These are phyloP conservation scores for Actinernus sp. DNA, from an alignment of 92 coral and sea anemone genomes.

Conservation along the genomic window DNA sequence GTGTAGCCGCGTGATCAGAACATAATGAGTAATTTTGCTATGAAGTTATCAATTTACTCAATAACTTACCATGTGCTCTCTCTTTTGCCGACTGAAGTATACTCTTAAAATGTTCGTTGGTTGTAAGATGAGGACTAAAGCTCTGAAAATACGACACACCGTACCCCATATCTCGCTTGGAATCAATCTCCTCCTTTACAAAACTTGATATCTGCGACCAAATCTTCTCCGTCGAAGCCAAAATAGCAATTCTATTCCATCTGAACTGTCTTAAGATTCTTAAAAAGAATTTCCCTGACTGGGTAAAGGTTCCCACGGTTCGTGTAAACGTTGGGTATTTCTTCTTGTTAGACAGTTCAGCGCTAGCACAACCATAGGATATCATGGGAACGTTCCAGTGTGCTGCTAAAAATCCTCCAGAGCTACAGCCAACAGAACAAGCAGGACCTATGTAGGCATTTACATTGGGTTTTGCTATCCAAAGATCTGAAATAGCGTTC, in stretches of 20 bases:
- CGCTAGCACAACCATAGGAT: constrained; percentile 76
- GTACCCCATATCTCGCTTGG: neutral
- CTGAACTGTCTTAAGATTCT: constrained; percentile 50
- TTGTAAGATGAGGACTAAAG: constrained; percentile 8
- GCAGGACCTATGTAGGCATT: constrained; percentile 76
- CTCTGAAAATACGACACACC: constrained; percentile 25
- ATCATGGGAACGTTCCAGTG: constrained; percentile 85
- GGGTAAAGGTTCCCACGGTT: constrained; percentile 67
- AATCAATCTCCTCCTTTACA: constrained; percentile 61
- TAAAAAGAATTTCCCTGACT: constrained; percentile 59
- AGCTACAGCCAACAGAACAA: constrained; percentile 77
- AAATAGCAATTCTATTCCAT: constrained; percentile 75
- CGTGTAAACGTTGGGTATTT: constrained; percentile 78
- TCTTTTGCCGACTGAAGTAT: neutral
- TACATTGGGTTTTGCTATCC: constrained; percentile 33
- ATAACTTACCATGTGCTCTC: neutral
- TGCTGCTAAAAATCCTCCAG: constrained; percentile 72
- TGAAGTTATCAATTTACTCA: too few relatives aligned
- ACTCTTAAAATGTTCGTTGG: neutral
- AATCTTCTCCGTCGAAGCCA: constrained; percentile 73
- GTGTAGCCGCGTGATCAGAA: too few relatives aligned
- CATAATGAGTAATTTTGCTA: too few relatives aligned
- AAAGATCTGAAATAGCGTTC: constrained; percentile 52
- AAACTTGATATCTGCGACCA: constrained; percentile 76
- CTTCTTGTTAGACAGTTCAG: constrained; percentile 52